Evolutionary conservation across 2,888 invertebrate genomes (phyloP).

Genomic region (Coelopa pilipes): DNA sequence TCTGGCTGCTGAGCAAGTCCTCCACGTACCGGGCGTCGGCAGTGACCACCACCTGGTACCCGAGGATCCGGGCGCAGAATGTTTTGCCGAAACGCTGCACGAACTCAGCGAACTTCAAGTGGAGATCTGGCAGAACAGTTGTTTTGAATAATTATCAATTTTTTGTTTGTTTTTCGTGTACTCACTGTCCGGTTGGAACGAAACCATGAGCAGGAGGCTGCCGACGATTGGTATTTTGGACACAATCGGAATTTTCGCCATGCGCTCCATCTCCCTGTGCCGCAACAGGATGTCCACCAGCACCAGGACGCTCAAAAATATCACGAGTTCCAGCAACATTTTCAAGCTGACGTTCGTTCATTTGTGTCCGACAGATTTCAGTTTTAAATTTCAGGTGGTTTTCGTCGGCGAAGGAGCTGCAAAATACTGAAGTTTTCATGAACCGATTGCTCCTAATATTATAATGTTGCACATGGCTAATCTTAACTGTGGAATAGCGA

Average conservation of each 20-base stretch:
- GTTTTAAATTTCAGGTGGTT: too few species aligned
- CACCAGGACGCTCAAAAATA: constrained; percentile 28
- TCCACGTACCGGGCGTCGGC: constrained; percentile 56
- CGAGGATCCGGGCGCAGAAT: constrained; percentile 43
- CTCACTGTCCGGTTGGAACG: constrained; percentile 60
- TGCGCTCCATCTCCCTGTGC: constrained; percentile 32
- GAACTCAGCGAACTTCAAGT: constrained; percentile 44
- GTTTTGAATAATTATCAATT: not conserved
- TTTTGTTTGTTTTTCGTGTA: not conserved
- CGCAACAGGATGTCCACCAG: constrained; percentile 35
- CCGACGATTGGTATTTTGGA: constrained; percentile 58
- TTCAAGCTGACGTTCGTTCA: constrained; percentile 51
- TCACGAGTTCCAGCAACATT: constrained; percentile 62
- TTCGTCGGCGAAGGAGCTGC: too few species aligned
- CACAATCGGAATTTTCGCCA: constrained; percentile 53
- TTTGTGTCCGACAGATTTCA: too few species aligned
- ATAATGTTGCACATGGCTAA: too few species aligned
- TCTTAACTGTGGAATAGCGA: too few species aligned
- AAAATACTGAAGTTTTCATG: too few species aligned
- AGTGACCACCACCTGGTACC: constrained; percentile 52
- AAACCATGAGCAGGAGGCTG: constrained; percentile 49
- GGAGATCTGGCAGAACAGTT: constrained; percentile 37
- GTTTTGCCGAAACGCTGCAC: constrained; percentile 43
- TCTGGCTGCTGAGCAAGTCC: constrained; percentile 53
- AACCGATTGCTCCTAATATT: too few species aligned